phyloP scores from a whole-genome alignment of 2,113 vertebrate species.

The Hemibagrus wyckioides region DNA sequence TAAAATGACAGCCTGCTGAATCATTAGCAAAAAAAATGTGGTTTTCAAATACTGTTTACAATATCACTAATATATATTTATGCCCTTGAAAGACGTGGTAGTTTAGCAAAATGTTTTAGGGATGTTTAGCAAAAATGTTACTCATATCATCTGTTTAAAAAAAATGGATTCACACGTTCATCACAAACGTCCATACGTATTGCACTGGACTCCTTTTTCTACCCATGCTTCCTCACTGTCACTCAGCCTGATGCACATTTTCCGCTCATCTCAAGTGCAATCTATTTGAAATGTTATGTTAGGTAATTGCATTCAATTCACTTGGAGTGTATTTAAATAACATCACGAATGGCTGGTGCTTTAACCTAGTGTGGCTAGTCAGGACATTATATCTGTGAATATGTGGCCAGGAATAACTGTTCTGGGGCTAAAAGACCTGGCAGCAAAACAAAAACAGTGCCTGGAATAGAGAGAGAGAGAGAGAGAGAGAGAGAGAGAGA shows the following conservation, averaged over 20 bases:
- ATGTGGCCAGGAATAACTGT: constrained; percentile 35
- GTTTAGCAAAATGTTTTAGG: neutral
- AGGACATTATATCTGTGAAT: constrained; percentile 20
- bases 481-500: constrained; percentile 64
- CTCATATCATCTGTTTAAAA: neutral
- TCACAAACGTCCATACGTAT: too few relatives aligned
- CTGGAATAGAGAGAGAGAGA: constrained; percentile 39
- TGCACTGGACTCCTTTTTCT: neutral
- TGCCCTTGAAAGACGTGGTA: neutral
- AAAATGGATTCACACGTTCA: neutral
- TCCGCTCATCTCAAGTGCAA: constrained; percentile 1
- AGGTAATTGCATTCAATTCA: constrained; percentile 15
- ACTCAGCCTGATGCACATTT: neutral
- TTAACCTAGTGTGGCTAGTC: constrained; percentile 14
- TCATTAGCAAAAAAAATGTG: neutral
- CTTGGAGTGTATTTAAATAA: constrained; percentile 10
- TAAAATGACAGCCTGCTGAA: neutral
- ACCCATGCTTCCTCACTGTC: neutral
- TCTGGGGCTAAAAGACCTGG: constrained; percentile 23
- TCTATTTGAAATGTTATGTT: constrained; percentile 23
- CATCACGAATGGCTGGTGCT: constrained; percentile 22
- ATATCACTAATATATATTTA: neutral
- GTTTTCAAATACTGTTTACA: neutral
- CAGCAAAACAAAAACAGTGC: constrained; percentile 23
- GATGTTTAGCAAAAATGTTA: neutral